phyloP scores from a whole-genome alignment of 1,140 invertebrate genomes.

The Metaphire vulgaris region DNA sequence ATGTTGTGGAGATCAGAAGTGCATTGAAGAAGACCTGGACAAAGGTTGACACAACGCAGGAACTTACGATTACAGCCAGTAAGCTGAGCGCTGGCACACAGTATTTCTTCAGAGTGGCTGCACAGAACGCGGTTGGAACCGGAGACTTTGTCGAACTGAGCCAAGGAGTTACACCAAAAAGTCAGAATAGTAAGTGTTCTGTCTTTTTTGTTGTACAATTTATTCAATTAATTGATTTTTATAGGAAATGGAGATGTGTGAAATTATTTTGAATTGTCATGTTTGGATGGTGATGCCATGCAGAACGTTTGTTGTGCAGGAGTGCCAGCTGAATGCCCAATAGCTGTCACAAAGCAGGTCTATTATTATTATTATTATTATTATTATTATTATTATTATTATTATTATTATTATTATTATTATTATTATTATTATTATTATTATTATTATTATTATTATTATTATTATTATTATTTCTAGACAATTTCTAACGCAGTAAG shows the following conservation, averaged over 20 bases:
- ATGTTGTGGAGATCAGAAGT: constrained; percentile 82
- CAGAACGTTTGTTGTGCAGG: neutral
- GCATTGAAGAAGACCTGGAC: constrained; percentile 75
- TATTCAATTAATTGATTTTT: neutral
- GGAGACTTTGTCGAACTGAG: constrained; percentile 54
- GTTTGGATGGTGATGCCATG: neutral
- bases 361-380: neutral
- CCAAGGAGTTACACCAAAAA: constrained; percentile 47
- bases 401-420: neutral
- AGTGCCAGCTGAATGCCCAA: neutral
- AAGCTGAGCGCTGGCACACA: constrained; percentile 78
- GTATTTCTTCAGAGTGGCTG: constrained; percentile 61
- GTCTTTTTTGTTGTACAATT: neutral
- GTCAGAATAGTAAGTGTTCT: constrained; percentile 43
- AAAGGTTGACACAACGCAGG: constrained; percentile 71
- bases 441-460: too few relatives aligned
- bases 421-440: neutral
- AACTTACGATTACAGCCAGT: constrained; percentile 74
- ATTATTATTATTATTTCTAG: too few relatives aligned
- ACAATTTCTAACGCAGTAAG: neutral
- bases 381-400: neutral
- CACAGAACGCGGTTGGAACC: constrained; percentile 77
- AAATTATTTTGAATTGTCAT: neutral
- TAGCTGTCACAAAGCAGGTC: neutral
- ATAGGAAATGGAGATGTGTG: too few relatives aligned